phyloP scores from a whole-genome alignment of 2,113 vertebrate species.

The Lepisosteus osseus region DNA sequence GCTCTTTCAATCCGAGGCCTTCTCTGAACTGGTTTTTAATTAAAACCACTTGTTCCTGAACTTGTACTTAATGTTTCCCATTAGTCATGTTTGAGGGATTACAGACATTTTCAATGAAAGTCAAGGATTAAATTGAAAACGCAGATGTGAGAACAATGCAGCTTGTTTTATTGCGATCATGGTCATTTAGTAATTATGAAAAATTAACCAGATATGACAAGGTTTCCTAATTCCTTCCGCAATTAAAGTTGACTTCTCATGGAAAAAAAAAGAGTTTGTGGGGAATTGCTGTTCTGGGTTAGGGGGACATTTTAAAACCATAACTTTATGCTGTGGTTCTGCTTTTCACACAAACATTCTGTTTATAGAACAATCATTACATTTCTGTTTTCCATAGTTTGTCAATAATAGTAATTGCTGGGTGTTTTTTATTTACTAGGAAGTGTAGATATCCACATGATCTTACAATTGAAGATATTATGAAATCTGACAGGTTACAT shows the following conservation, averaged over 20 bases:
- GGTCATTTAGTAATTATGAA: conserved; percentile 52
- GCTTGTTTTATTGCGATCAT: conserved; percentile 56
- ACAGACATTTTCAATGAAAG: conserved; percentile 64
- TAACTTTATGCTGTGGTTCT: too few relatives aligned
- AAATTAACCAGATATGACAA: conserved; percentile 51
- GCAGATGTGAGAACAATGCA: conserved; percentile 64
- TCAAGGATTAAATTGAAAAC: conserved; percentile 67
- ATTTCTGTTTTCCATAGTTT: too few relatives aligned
- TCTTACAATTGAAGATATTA: too few relatives aligned
- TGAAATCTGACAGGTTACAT: too few relatives aligned
- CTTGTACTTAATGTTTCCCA: conserved; percentile 63
- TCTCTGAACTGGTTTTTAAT: conserved; percentile 59
- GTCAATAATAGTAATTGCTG: too few relatives aligned
- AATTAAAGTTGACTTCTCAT: conserved; percentile 46
- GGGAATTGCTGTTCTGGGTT: conserved; percentile 23
- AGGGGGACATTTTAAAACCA: background rate
- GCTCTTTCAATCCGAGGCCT: conserved; percentile 39
- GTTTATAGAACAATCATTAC: too few relatives aligned
- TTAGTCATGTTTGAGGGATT: conserved; percentile 71
- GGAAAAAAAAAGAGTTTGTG: conserved; percentile 22
- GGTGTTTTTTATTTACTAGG: too few relatives aligned
- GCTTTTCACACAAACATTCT: too few relatives aligned
- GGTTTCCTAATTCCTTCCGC: conserved; percentile 41
- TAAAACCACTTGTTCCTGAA: conserved; percentile 65
- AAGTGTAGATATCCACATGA: too few relatives aligned